Evolutionary conservation across 2,888 invertebrate genomes (phyloP), one percentile per base, ranked within the genome.

Genomic region (Eilema depressum): DNA sequence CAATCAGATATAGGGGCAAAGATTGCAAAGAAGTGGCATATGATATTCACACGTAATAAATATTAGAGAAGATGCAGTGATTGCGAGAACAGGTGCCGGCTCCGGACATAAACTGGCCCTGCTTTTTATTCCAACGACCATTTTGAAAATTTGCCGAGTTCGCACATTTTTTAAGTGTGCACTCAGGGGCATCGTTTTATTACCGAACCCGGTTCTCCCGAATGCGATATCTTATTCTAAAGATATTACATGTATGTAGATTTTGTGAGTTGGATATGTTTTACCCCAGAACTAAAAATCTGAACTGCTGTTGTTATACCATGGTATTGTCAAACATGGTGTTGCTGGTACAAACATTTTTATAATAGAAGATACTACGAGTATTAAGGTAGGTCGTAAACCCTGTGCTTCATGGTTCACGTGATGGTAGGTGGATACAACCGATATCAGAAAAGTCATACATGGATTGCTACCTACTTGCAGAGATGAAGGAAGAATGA

Each of bases 31-130:
- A 90, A 90, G 84, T 82, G 85, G 83, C 89, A 90, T 94, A 91
- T 89, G 90, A 92, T 94, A 95, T 95, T 95, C 94, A 95, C 92
- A 88, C 85, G 92, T 89, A 93, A 95, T 95, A 94, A 95, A 95
- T 95, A 95, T 95, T 95, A 95, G 88, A 95, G 86, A 88, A 95
- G 94, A 85, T 93, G 93, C 94, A 93, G 93, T 93, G 93, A 93
- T 94, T 93, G 93, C 90, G 88, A 85, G 85, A 86, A 84, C 92
- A 93, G 93, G 94, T 93, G 93, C 90, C 88, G 90, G 77, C 77
- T 82, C 75, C 77, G 80, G 79, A 83, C 84, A 82, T 84, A 85
- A 87, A 87, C 84, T 85, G 81, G 81, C 82, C 81, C 81, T 80
- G 79, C 82, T 84, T 88, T 87, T 89, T 88, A 89, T 86, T 83